Percentiles rank a stretch among this genome's conserved stretches.
These are phyloP conservation scores for Hypocryptadius cinnamomeus DNA, from an alignment of 2,113 vertebrate species.

Conservation along the genomic window DNA sequence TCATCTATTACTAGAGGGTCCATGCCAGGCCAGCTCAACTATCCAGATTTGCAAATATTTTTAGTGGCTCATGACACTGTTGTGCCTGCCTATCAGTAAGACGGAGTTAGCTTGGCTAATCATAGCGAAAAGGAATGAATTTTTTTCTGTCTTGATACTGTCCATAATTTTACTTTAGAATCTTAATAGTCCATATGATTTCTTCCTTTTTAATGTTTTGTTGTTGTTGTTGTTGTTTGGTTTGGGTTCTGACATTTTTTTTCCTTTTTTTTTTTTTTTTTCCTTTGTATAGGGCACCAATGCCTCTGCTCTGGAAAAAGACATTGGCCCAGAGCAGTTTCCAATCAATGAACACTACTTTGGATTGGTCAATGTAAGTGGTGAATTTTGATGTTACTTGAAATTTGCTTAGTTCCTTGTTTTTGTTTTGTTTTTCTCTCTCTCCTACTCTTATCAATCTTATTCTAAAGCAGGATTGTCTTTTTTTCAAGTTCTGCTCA, in stretches of 20 bases:
- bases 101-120: neutral
- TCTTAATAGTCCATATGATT: neutral
- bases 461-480: neutral
- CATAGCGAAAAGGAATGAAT: neutral
- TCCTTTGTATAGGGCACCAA: constrained; percentile 86
- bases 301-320: constrained; percentile 99
- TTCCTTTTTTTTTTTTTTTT: no score
- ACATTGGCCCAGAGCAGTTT: constrained; percentile 99
- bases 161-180: neutral
- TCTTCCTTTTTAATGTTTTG: neutral
- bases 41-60: neutral
- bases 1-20: neutral
- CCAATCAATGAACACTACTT: constrained; percentile 99
- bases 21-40: neutral
- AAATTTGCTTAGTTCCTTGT: neutral
- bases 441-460: neutral
- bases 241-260: neutral
- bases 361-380: constrained; percentile 97
- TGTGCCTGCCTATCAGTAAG: neutral
- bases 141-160: neutral
- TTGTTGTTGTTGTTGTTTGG: neutral
- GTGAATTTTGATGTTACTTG: neutral
- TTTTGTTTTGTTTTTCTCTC: neutral
- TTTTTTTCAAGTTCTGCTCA: neutral
- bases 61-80: neutral